Evolutionary conservation across 37 sponge, comb jelly and placozoan genomes (phyloP), one percentile per base, ranked within the genome.

Genomic region (Hexactinellida sp.): DNA sequence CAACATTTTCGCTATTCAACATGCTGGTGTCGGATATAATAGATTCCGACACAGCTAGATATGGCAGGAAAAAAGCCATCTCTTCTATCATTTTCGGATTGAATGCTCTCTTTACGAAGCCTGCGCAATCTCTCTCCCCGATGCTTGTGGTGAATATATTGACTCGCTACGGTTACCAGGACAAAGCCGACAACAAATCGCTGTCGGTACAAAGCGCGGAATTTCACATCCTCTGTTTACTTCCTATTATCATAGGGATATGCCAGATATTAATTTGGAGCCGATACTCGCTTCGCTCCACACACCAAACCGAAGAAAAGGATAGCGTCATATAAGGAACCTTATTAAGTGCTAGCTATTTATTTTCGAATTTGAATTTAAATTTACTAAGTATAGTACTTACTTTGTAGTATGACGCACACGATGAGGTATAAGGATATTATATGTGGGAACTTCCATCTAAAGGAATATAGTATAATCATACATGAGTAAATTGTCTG

Each of bases 91-190:
- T 87, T 19, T 87, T 86, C 41, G 88, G 88, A 7, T 38, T 39
- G 55, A 87, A 87, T 87, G 88, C 88, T 28, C 88, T 87, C 38
- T 87, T 87, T 24, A 87, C 88, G 52, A 87, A 87, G 28, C 88
- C 88, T 82, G 88, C 88, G 1, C 88, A 87, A 7, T 87, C 88
- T 19, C 55, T 87, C 35, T 86, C 86, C 37, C 88, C 88, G 19
- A 87, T 87, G 87, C 38, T 87, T 87, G 87, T 87, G 24, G 88
- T 87, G 37, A 37, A 39, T 36, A 87, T 87, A 37, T 34, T 87
- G 55, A 36, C 87, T 9, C 19, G 38, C 1, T 87, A 87, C 38
- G 88, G 88, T 36, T 87, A 87, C 88, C 37, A 36, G 76, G 88
- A 63, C 5, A 63, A 7, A 23, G 76, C 3, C 76, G 76, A 63